A percentile compares a stretch with the other conserved stretches of the same genome.
These are phyloP conservation scores for Pseudoips prasinana DNA, from an alignment of 2,888 invertebrate species.

Conservation along the genomic window DNA sequence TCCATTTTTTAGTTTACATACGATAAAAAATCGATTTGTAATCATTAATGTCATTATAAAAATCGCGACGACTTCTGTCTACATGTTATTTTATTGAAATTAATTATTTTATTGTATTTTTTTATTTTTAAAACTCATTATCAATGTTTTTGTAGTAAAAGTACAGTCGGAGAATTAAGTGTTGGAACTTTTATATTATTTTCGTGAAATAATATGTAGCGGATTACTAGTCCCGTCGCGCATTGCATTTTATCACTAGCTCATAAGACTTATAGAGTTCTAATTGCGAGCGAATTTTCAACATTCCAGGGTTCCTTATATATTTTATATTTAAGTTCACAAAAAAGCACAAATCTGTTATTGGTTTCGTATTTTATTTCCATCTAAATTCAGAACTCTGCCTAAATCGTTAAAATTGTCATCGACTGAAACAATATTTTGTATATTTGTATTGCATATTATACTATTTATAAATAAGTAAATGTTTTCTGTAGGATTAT, in stretches of 20 bases:
- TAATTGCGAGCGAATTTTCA: slow-evolving; percentile 65
- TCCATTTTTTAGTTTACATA: slow-evolving; percentile 35
- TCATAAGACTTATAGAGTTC: slow-evolving; percentile 57
- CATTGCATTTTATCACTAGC: slow-evolving; percentile 69
- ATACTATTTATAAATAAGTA: slow-evolving; percentile 38
- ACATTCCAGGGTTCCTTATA: slow-evolving; percentile 73
- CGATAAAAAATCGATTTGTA: slow-evolving; percentile 38
- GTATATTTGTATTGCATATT: slow-evolving; percentile 60
- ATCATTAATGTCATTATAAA: slow-evolving; percentile 41
- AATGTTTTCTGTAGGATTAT: slow-evolving; percentile 37
- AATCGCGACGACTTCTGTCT: slow-evolving; percentile 68
- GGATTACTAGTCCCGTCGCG: slow-evolving; percentile 75
- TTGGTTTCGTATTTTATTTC: slow-evolving; percentile 14
- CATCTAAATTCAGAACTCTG: slow-evolving; percentile 41
- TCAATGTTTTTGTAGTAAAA: slow-evolving; percentile 3
- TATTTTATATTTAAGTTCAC: slow-evolving; percentile 50
- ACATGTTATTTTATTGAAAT: slow-evolving; percentile 65
- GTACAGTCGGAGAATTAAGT: slow-evolving; percentile 12
- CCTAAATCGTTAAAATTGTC: slow-evolving; percentile 45
- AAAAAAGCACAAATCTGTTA: slow-evolving; percentile 54
- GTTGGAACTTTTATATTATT: slow-evolving; percentile 27
- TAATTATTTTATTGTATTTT: slow-evolving; percentile 10
- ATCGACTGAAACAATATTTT: slow-evolving; percentile 66
- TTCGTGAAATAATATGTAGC: slow-evolving; percentile 61
- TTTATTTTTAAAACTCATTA: slow-evolving; percentile 5